Base-by-base conservation (phyloP, 2,797 vertebrate species). In the Zonotrichia albicollis region DNA sequence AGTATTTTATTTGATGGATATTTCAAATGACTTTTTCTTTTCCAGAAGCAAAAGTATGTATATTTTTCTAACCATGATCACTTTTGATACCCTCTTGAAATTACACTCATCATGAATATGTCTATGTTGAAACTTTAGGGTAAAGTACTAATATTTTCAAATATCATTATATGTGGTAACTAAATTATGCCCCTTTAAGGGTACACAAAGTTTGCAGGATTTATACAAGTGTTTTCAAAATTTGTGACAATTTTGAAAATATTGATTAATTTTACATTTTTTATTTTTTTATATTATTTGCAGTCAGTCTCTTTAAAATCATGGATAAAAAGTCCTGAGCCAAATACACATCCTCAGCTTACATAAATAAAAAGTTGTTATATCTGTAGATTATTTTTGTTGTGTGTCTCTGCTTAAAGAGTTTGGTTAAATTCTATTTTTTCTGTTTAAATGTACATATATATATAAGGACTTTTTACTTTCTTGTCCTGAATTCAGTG, bases 61-160 rank as follows among this genome's bases (percentile, higher is more conserved):
- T 96, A 91, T 97, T 95, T 96, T 96, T 95, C 89, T 97, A 95
- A 94, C 76, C 66, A 42, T 68, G 68, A 36, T 72, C 70, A 46
- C 36, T 93, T 93, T 94, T 91, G 87, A 89, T 96, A 93, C 82
- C 92, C 65, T 92, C 67, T 78, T 92, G 88, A 92, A 93, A 82
- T 76, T 45, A 60, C 54, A 75, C 0, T 1, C 46, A 57, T 66
- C 71, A 32, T 29, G 36, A 83, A 27, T 71, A 90, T 72, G 70
- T 93, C 80, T 62, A 0, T 64, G 64, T 66, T 77, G 46, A 76
- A 87, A 75, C 48, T 86, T 92, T 32, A 70, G 68, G 51, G 66
- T 55, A 23, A 88, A 86, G 57, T 29, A 68, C 48, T 82, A 53
- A 34, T 88, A 64, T 83, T 90, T 90, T 89, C 58, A 90, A 61